Base-by-base conservation (phyloP, 2,888 invertebrate genomes). In the Phaonia tiefii region DNA sequence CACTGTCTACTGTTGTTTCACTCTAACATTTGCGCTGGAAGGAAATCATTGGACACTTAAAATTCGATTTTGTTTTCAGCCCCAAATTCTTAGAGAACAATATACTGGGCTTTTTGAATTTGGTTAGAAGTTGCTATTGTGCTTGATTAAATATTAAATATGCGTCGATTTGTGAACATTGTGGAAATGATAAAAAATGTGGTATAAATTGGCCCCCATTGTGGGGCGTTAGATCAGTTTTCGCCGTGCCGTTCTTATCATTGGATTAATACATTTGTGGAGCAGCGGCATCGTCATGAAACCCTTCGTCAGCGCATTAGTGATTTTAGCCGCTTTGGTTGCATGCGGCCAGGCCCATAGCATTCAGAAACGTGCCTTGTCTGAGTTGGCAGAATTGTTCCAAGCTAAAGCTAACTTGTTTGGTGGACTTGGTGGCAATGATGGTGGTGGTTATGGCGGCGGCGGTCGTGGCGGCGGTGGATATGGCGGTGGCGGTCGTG, bases 261-360 rank as follows among this genome's bases (percentile, higher is more conserved):
- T 74, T 74, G 58, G 76, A 74, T 73, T 77, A 66, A 15, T 70
- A 49, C n/a, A 39, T 73, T 69, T 74, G 69, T 66, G 69, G 42
- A 76, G 11, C n/a, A 49, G 8, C 22, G 54, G 13, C 54, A 25
- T 80, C 70, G 77, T 74, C 25, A 88, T 88, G 88, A 89, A 86
- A 83, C 85, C 84, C 39, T 88, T 88, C 76, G 72, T 83, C 77
- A 85, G 86, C 83, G 75, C 87, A 74, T 79, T 88, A 80, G 84
- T 87, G 73, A 85, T 88, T 84, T 83, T 86, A 37, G 85, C 85
- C 73, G 84, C 86, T 39, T 42, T 88, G 56, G 80, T 85, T 69
- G 86, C 86, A 82, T 79, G 84, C 22, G 83, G 85, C 2, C 85
- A 87, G 71, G 87, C 86, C 22, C 84, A 84, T 17, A 80, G 22